These are phyloP conservation scores for Galerucella pusilla DNA, from an alignment of 2,888 invertebrate genomes.

Conservation along the genomic window DNA sequence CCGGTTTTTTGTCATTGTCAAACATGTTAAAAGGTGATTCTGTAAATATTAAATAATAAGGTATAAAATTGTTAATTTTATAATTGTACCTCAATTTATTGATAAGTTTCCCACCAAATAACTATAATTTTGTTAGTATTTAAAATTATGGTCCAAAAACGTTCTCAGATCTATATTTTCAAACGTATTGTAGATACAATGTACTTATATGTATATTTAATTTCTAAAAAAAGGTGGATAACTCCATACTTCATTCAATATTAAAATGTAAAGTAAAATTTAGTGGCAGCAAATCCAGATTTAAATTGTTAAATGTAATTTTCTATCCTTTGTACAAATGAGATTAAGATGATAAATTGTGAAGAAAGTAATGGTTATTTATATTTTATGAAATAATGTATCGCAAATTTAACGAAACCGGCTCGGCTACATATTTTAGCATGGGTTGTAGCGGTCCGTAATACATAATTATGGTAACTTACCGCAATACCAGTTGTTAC, in stretches of 20 bases:
- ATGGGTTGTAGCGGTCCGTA: not conserved
- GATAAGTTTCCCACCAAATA: too few species aligned
- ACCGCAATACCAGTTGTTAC: slow-evolving; percentile 5
- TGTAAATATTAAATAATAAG: too few species aligned
- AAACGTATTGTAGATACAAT: not conserved
- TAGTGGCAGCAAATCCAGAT: not conserved
- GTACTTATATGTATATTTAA: not conserved
- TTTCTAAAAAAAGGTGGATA: not conserved
- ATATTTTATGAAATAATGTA: slow-evolving; percentile 29
- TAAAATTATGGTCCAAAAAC: not conserved
- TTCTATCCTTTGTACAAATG: not conserved
- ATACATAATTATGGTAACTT: slow-evolving; percentile 8
- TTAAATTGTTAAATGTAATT: not conserved
- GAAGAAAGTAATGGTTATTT: slow-evolving; percentile 3
- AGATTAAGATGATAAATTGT: not conserved
- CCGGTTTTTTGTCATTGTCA: too few species aligned
- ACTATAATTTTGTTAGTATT: not conserved
- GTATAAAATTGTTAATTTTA: too few species aligned
- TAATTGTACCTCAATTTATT: too few species aligned
- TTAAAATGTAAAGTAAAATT: not conserved
- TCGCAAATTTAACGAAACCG: slow-evolving; percentile 2
- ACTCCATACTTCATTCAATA: not conserved
- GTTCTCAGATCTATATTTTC: not conserved
- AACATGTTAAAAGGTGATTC: too few species aligned
- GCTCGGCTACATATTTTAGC: slow-evolving; percentile 2